Evolutionary conservation across 2,888 invertebrate species (phyloP), one percentile per base, ranked within the genome.

Genomic region (Trissolcus japonicus): DNA sequence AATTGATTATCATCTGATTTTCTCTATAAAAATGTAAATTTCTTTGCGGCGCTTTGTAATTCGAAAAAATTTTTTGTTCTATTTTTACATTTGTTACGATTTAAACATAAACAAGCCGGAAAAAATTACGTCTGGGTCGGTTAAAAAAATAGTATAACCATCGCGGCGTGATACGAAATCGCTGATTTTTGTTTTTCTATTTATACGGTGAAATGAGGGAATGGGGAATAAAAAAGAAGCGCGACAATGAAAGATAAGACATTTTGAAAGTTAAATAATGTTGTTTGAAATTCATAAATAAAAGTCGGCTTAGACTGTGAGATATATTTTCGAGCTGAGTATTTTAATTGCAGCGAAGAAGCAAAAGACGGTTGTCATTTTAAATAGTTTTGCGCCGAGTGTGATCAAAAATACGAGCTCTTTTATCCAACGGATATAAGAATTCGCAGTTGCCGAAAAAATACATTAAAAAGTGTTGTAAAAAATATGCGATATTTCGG

Each of bases 51-150:
- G 11, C 35, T 35, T 6, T 9, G 35, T 35, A 35, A 35, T 35
- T 35, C 11, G 35, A 11, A 35, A 35, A 1, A 35, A 35, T 35
- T 6, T 29, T 35, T 1, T 35, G 7, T 35, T 35, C 35, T 35
- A 35, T 35, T 35, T 35, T 35, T 35, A 35, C 11, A 9, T 11
- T 35, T 35, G 35, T 35, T 35, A 35, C 35, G 11, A 11, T 35
- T 35, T 35, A 11, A 35, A 35, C 35, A 29, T 29, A 35, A 35
- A 35, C 35, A 35, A 35, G 35, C 9, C 35, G 86, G n/a, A 83
- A 86, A 86, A 86, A 85, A 78, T 46, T 19, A 51, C 85, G 11
- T 35, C 35, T 35, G 35, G 1, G 35, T 11, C 35, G 35, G 35
- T 35, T 35, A 35, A 35, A 35, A 35, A 35, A 35, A 35, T 35